These are phyloP conservation scores for Goniozus legneri DNA, from an alignment of 1,140 invertebrate species.

Conservation along the genomic window DNA sequence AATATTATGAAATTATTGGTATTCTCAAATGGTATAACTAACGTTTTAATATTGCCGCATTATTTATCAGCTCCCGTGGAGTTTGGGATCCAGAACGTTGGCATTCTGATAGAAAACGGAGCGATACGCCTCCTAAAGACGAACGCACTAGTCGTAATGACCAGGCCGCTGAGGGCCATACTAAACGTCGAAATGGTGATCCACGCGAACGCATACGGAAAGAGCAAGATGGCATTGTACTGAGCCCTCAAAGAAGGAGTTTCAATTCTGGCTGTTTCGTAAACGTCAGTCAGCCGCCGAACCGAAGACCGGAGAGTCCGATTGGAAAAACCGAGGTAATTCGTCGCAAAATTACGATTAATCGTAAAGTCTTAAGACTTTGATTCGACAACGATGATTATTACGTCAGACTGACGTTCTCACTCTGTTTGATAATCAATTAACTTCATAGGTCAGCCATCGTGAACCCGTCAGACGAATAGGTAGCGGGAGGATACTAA, in stretches of 20 bases:
- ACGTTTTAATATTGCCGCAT: conserved; percentile 6
- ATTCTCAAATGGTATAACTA: neutral
- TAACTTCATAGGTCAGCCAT: conserved; percentile 40
- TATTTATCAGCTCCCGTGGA: conserved; percentile 50
- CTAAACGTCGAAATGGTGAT: conserved; percentile 63
- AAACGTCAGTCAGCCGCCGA: conserved; percentile 50
- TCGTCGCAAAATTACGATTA: no score
- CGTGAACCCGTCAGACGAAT: conserved; percentile 62
- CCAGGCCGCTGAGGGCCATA: conserved; percentile 25
- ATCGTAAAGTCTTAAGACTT: no score
- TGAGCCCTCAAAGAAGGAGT: conserved; percentile 77
- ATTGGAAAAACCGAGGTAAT: conserved; percentile 51
- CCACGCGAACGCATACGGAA: conserved; percentile 76
- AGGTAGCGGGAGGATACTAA: conserved; percentile 74
- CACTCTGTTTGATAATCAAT: no score
- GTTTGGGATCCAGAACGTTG: conserved; percentile 64
- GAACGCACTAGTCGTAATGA: conserved; percentile 52
- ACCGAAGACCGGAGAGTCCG: conserved; percentile 55
- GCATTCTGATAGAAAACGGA: conserved; percentile 57
- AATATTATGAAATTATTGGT: conserved; percentile 3
- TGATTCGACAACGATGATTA: no score
- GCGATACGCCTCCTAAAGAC: conserved; percentile 61
- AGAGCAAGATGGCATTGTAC: conserved; percentile 77
- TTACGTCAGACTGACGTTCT: no score
- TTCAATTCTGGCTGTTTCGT: conserved; percentile 82